phyloP scores from a whole-genome alignment of 2,888 invertebrate species.

The Acanthosepion lycidas region DNA sequence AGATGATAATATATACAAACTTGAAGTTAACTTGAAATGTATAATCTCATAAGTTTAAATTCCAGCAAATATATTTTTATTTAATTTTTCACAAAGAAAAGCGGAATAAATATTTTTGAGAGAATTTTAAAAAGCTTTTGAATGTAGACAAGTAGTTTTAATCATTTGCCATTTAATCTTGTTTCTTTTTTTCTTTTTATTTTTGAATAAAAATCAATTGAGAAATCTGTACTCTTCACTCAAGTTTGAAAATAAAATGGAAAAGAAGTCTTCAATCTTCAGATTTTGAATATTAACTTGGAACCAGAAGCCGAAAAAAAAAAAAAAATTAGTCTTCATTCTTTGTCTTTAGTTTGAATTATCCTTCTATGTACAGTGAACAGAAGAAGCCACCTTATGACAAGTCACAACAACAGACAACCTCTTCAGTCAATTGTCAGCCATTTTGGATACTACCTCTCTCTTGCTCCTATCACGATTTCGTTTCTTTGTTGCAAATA shows the following conservation, averaged over 20 bases:
- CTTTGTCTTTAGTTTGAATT: not conserved
- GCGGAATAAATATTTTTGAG: no score
- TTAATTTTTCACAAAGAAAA: no score
- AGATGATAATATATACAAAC: no score
- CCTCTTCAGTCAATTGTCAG: not conserved
- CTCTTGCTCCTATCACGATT: not conserved
- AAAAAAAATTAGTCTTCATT: not conserved
- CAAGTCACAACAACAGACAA: conserved; percentile 33
- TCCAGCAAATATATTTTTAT: no score
- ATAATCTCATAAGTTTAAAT: no score
- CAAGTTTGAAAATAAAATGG: not conserved
- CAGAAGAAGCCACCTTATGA: not conserved
- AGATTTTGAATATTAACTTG: not conserved
- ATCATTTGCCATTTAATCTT: no score
- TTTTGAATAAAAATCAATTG: not conserved
- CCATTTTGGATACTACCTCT: conserved; percentile 33
- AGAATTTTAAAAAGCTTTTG: no score
- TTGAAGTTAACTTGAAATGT: no score
- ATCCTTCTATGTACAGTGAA: not conserved
- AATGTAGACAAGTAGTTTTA: no score
- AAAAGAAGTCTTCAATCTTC: not conserved
- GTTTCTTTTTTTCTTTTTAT: not conserved
- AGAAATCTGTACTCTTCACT: not conserved
- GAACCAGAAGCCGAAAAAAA: not conserved
- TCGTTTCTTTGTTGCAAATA: not conserved